These are phyloP conservation scores for Drosophila nannoptera DNA, from an alignment of 1,140 invertebrate species.

Conservation along the genomic window DNA sequence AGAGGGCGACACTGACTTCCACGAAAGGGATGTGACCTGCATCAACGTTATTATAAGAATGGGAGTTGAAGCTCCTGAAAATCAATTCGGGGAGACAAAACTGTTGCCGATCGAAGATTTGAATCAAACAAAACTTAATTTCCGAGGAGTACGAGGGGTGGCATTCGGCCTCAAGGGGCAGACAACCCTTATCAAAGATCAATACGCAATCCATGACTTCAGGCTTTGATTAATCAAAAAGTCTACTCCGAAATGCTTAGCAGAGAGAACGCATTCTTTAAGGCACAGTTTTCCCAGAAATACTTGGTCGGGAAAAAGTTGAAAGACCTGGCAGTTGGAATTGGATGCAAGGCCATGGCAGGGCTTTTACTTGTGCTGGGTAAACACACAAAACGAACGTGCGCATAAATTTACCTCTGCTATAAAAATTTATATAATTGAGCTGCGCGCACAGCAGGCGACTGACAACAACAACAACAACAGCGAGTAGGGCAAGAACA, in stretches of 20 bases:
- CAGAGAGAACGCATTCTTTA: neutral
- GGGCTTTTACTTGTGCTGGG: slow-evolving; percentile 39
- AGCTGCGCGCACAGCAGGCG: slow-evolving; percentile 52
- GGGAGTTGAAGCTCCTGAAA: slow-evolving; percentile 20
- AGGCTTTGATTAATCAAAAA: slow-evolving; percentile 6
- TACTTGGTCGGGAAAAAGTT: neutral
- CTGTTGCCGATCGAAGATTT: neutral
- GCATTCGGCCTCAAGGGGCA: neutral
- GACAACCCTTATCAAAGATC: slow-evolving; percentile 5
- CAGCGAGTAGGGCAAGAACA: slow-evolving; percentile 12
- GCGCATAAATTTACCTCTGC: slow-evolving; percentile 66
- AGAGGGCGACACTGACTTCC: slow-evolving; percentile 48
- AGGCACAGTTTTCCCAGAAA: neutral
- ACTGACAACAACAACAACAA: slow-evolving; percentile 39
- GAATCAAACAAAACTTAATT: neutral
- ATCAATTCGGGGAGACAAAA: slow-evolving; percentile 9
- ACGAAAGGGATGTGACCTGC: slow-evolving; percentile 22
- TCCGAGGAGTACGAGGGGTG: neutral
- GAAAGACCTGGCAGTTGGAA: neutral
- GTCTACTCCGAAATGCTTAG: neutral
- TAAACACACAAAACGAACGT: slow-evolving; percentile 66
- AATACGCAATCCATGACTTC: neutral
- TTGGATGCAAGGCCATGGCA: too few species aligned
- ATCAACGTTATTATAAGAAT: slow-evolving; percentile 6
- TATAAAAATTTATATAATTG: slow-evolving; percentile 76